A percentile compares a stretch with the other conserved stretches of the same genome.
These are phyloP conservation scores for Parelbella ahira DNA, from an alignment of 2,888 invertebrate species.

Conservation along the genomic window DNA sequence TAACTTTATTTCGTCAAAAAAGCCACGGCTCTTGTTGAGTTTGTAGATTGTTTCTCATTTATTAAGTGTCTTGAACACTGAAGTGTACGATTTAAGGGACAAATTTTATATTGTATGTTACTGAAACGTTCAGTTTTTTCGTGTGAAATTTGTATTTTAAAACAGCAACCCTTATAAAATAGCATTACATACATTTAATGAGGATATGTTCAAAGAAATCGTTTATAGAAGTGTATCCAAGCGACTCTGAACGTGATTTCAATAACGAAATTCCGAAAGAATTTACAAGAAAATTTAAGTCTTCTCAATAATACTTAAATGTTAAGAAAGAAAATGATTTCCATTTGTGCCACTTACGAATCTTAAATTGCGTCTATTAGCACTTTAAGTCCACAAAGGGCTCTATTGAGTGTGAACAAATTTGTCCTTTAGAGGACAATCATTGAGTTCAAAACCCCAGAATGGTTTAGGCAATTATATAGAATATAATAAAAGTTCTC, in stretches of 20 bases:
- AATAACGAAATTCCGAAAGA: background rate
- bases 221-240: too few relatives aligned
- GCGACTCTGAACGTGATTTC: background rate
- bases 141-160: too few relatives aligned
- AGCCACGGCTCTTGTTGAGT: too few relatives aligned
- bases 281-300: background rate
- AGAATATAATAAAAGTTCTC: background rate
- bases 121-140: too few relatives aligned
- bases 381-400: conserved; percentile 14
- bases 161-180: too few relatives aligned
- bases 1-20: too few relatives aligned
- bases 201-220: too few relatives aligned
- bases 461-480: conserved; percentile 6
- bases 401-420: conserved; percentile 31
- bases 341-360: conserved; percentile 5
- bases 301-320: conserved; percentile 3
- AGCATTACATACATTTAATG: too few relatives aligned
- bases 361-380: conserved; percentile 12
- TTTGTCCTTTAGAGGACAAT: conserved; percentile 37
- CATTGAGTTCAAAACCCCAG: conserved; percentile 30
- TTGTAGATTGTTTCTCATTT: too few relatives aligned
- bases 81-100: too few relatives aligned
- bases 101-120: too few relatives aligned
- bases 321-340: conserved; percentile 5
- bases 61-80: too few relatives aligned